Evolutionary conservation across 2,113 vertebrate genomes (phyloP).

Genomic region (Hippocampus zosterae): DNA sequence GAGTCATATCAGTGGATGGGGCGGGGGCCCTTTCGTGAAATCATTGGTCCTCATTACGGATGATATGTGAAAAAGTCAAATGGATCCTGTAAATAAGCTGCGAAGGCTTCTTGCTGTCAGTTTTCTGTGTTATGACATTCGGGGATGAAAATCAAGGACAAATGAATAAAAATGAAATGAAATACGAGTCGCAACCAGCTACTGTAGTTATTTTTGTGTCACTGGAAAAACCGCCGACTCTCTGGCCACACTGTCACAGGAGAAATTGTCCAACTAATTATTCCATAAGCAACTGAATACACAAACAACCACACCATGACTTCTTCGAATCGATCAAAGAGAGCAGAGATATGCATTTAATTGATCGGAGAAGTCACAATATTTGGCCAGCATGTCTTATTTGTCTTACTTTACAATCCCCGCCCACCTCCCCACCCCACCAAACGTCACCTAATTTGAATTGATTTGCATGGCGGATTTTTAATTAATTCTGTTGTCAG

Average conservation of each 20-base stretch:
- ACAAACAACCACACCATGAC: background rate
- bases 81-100: background rate
- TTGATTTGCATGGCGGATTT: conserved; percentile 71
- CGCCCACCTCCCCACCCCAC: conserved; percentile 32
- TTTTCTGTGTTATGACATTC: background rate
- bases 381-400: conserved; percentile 53
- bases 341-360: conserved; percentile 33
- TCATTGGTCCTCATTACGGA: background rate
- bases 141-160: background rate
- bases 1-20: background rate
- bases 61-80: background rate
- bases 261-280: background rate
- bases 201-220: background rate
- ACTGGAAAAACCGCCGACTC: background rate
- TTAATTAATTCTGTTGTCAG: conserved; percentile 82
- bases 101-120: background rate
- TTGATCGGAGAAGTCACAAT: conserved; percentile 56
- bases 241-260: no score
- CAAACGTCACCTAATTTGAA: conserved; percentile 65
- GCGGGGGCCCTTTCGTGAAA: background rate
- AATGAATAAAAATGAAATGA: background rate
- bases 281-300: background rate
- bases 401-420: conserved; percentile 47
- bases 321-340: background rate
- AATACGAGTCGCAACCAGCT: no score